phyloP scores from a whole-genome alignment of 2,797 vertebrate species.

The Smutsia gigantea region DNA sequence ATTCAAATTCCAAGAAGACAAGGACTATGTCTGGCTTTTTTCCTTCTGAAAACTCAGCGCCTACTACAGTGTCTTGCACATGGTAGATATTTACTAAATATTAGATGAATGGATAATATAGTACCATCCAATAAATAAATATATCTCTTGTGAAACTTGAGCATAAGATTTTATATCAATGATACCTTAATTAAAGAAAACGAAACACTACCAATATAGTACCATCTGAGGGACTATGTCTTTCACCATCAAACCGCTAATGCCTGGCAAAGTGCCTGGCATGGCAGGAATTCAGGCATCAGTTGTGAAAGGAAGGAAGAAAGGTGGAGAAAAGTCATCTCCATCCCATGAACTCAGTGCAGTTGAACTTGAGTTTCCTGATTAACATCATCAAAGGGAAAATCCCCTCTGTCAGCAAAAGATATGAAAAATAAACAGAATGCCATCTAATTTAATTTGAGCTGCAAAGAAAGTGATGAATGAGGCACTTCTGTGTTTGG shows the following conservation, averaged over 20 bases:
- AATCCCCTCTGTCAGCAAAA: constrained; percentile 66
- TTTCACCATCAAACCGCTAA: not conserved
- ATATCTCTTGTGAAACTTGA: too few species aligned
- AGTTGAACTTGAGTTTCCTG: constrained; percentile 52
- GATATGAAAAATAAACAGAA: constrained; percentile 85
- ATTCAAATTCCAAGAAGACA: not conserved
- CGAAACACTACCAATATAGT: too few species aligned
- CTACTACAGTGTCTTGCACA: not conserved
- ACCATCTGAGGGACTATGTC: not conserved
- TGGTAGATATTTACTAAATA: not conserved
- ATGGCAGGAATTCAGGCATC: not conserved
- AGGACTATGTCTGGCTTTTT: not conserved
- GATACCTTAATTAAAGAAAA: too few species aligned
- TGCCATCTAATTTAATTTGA: constrained; percentile 87
- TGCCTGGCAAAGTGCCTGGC: not conserved
- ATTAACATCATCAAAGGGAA: constrained; percentile 44
- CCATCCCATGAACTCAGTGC: not conserved
- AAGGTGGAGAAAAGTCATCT: not conserved
- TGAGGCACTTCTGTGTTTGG: constrained; percentile 80
- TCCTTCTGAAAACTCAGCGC: not conserved
- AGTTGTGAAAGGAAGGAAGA: not conserved
- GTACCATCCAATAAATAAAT: too few species aligned
- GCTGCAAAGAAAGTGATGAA: constrained; percentile 79
- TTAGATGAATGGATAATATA: not conserved
- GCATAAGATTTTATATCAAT: too few species aligned